Evolutionary conservation across 2,797 vertebrate species (phyloP).

Genomic region (Tragopan temminckii): DNA sequence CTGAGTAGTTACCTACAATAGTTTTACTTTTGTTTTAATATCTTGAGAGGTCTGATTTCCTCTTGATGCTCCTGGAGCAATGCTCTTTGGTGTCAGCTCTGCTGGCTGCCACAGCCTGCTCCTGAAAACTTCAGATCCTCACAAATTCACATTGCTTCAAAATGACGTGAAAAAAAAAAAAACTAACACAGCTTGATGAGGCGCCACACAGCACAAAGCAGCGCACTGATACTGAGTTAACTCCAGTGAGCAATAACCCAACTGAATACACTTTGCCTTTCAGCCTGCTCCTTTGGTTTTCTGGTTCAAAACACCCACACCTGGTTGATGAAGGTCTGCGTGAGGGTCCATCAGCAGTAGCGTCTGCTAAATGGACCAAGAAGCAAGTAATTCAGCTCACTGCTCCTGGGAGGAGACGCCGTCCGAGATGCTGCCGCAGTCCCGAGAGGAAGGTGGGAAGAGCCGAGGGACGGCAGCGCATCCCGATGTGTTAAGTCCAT

Average conservation of each 20-base stretch:
- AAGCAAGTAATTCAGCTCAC: too few relatives aligned
- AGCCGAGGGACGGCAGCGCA: background rate
- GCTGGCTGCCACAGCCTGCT: background rate
- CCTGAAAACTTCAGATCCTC: fast-evolving
- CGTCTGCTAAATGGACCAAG: background rate
- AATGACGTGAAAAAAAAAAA: background rate
- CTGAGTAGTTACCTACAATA: background rate
- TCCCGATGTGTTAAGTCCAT: background rate
- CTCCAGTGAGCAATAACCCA: background rate
- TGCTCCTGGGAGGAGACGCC: background rate
- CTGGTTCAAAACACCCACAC: background rate
- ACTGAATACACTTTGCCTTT: background rate
- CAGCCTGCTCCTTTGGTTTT: background rate
- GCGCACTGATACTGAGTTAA: background rate
- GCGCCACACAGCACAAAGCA: fast-evolving
- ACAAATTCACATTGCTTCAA: background rate
- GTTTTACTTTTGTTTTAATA: background rate
- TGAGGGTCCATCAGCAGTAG: background rate
- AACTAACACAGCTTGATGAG: background rate
- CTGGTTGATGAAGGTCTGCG: background rate
- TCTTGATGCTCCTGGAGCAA: background rate
- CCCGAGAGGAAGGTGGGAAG: background rate
- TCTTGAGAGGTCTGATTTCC: background rate
- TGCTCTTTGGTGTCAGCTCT: background rate
- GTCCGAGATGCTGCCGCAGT: background rate